Percentiles rank a stretch among this genome's conserved stretches.
phyloP scores from a whole-genome alignment of 1,140 invertebrate species.

The Heliconius hewitsoni region DNA sequence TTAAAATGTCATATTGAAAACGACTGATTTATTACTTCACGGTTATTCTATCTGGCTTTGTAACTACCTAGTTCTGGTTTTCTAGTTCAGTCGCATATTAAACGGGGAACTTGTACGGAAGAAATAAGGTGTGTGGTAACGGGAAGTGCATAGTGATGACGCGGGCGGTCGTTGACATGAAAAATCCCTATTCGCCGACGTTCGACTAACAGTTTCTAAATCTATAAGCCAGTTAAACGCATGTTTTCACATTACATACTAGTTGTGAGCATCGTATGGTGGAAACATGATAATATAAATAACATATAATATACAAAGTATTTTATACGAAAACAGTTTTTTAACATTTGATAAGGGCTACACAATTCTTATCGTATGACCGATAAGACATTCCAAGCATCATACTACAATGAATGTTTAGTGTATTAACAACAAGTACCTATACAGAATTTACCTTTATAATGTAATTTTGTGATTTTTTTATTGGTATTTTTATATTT shows the following conservation, averaged over 20 bases:
- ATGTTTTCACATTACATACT: conserved; percentile 1
- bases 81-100: conserved; percentile 24
- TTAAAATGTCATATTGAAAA: neutral
- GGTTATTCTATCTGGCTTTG: conserved; percentile 21
- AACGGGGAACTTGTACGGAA: conserved; percentile 40
- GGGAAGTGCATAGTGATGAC: conserved; percentile 49
- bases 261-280: neutral
- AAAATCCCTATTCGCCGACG: conserved; percentile 42
- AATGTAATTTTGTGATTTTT: neutral
- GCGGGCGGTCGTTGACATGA: conserved; percentile 48
- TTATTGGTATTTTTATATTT: neutral
- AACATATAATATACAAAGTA: neutral
- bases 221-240: conserved; percentile 3
- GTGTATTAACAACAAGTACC: neutral
- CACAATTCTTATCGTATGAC: conserved; percentile 11
- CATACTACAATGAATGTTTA: neutral
- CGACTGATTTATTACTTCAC: conserved; percentile 21
- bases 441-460: neutral
- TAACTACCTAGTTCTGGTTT: conserved; percentile 19
- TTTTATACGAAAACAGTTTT: neutral
- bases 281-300: neutral
- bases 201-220: conserved; percentile 27
- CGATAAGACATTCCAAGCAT: conserved; percentile 13
- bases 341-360: neutral
- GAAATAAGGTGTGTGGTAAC: conserved; percentile 51